These are phyloP conservation scores for Yponomeuta plumbellus DNA, from an alignment of 2,888 invertebrate species.

Conservation along the genomic window DNA sequence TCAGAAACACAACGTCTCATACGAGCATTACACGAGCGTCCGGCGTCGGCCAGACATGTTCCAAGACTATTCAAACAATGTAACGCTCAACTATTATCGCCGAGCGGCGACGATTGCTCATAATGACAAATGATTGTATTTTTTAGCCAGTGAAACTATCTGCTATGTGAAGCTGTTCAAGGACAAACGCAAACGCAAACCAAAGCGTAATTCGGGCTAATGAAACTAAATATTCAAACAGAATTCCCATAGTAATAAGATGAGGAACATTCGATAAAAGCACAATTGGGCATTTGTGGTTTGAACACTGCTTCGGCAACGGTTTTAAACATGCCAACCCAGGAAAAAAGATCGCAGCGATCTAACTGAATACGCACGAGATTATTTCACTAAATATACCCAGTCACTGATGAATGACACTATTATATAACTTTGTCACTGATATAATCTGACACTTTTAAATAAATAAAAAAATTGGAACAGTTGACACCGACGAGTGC, in stretches of 20 bases:
- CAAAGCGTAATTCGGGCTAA: neutral
- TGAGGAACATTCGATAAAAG: neutral
- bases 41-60: neutral
- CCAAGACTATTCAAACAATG: neutral
- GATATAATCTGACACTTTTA: neutral
- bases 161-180: neutral
- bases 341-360: neutral
- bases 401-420: neutral
- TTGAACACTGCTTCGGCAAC: no score
- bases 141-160: neutral
- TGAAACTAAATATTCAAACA: neutral
- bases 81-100: conserved; percentile 1
- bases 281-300: neutral
- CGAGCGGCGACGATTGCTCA: neutral
- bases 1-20: neutral
- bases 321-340: no score
- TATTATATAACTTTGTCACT: neutral
- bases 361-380: neutral
- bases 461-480: neutral
- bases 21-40: neutral
- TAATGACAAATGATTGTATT: neutral
- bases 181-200: neutral
- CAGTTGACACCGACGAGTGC: neutral
- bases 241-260: neutral
- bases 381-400: neutral